These are phyloP conservation scores for Hirtodrosophila cameraria DNA, from an alignment of 2,888 invertebrate genomes.

Conservation along the genomic window DNA sequence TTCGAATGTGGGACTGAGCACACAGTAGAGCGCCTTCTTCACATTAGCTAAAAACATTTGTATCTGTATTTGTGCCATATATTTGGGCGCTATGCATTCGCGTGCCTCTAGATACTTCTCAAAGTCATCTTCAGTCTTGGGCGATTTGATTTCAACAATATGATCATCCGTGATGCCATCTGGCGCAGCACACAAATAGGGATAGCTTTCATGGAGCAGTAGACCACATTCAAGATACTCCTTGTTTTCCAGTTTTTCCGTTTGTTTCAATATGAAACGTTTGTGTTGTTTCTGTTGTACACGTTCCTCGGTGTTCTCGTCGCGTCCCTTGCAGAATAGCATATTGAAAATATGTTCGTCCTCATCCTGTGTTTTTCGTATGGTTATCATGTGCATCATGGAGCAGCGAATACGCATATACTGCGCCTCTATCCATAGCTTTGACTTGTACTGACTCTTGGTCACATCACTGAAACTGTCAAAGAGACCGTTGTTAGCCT, in stretches of 20 bases:
- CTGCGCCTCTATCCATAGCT: conserved; percentile 82
- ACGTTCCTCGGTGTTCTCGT: conserved; percentile 75
- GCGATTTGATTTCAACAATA: conserved; percentile 83
- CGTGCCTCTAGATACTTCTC: conserved; percentile 83
- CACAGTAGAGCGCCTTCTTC: conserved; percentile 83
- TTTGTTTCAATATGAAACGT: conserved; percentile 83
- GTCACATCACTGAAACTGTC: conserved; percentile 79
- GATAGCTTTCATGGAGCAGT: conserved; percentile 80
- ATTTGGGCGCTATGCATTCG: conserved; percentile 83
- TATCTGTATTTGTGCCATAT: conserved; percentile 84
- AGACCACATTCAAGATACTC: conserved; percentile 82
- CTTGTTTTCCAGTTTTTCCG: conserved; percentile 83
- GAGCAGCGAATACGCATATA: conserved; percentile 83
- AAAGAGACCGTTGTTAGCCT: conserved; percentile 78
- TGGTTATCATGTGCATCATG: conserved; percentile 80
- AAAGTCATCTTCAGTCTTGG: conserved; percentile 84
- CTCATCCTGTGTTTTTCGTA: conserved; percentile 76
- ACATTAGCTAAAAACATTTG: conserved; percentile 84
- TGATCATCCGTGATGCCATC: conserved; percentile 84
- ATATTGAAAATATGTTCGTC: conserved; percentile 80
- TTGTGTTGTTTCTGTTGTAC: conserved; percentile 83
- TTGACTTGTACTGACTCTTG: conserved; percentile 79
- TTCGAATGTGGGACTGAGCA: conserved; percentile 83
- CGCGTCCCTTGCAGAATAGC: conserved; percentile 82
- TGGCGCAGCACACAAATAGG: conserved; percentile 82